Base-by-base conservation (phyloP, 2,888 invertebrate species). In the Pollenia labialis region DNA sequence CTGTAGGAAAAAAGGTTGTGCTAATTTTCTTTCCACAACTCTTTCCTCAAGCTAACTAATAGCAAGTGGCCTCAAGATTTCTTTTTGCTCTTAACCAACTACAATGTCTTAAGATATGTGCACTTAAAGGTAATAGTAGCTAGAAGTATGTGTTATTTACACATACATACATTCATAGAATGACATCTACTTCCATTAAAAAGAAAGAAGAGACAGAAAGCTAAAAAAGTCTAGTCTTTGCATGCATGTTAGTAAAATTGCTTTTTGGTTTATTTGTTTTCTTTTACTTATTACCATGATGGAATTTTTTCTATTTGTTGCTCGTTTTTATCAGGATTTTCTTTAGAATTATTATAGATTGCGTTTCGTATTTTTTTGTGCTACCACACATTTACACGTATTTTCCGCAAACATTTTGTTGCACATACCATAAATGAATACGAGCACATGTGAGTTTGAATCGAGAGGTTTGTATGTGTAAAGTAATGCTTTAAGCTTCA, bases 201-300 rank as follows among this genome's bases (percentile, higher is more conserved):
- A 11, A 48, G 12, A 42, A 56, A 71, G 40, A 40, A 64, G 1
- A 46, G 9, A 64, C 10, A 50, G 50, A 32, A 42, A 16, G 46
- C 60, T n/a, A 46, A 75, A 76, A 68, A 69, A 9, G 54, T 58
- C 60, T 75, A 68, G 80, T 74, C 60, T 62, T 66, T 54, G 18
- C 58, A 71, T 52, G 66, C 69, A 54, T 66, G 75, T 82, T 62
- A 72, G 58, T 54, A 72, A 81, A 74, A 81, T 81, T 58, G 12
- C 46, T 50, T 23, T 6, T 14, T 50, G n/a, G 68, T 50, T 58
- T 54, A 58, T 76, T 69, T 79, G 66, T 42, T 87, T 82, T 81
- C 32, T 46, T 64, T 77, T 82, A 75, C 75, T 76, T 77, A 76
- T 80, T 82, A 86, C 50, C 69, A 77, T 79, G 58, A 82, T 88